A percentile compares a stretch with the other conserved stretches of the same genome.
These are phyloP conservation scores for Adelges cooleyi DNA, from an alignment of 1,140 invertebrate species.

Conservation along the genomic window DNA sequence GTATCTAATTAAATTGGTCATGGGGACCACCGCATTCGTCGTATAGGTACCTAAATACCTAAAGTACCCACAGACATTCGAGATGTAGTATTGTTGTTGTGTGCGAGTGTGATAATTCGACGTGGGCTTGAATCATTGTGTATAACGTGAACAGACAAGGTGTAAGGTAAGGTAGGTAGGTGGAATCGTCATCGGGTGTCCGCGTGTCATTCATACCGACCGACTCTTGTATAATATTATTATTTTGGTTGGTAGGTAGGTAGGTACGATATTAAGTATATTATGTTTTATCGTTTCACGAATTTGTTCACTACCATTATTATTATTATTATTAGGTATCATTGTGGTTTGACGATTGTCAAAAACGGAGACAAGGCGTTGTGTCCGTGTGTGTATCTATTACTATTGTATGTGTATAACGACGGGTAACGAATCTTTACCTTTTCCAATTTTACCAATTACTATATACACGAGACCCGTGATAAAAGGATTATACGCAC, in stretches of 20 bases:
- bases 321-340: background rate
- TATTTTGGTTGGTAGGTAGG: background rate
- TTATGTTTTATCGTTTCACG: conserved; percentile 2
- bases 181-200: no score
- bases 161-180: no score
- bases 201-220: no score
- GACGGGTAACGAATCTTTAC: conserved; percentile 21
- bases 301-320: background rate
- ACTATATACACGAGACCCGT: no score
- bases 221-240: conserved; percentile 7
- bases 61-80: no score
- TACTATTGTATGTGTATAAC: background rate
- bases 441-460: conserved; percentile 26
- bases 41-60: no score
- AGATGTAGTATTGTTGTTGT: background rate
- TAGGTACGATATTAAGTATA: no score
- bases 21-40: conserved; percentile 6
- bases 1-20: conserved; percentile 29
- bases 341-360: background rate
- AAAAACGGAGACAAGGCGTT: no score
- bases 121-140: conserved; percentile 17
- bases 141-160: no score
- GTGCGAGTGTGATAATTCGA: conserved; percentile 6
- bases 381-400: background rate
- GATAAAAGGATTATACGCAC: conserved; percentile 19